Conservation (phyloP, 2,888 invertebrate species). For the Acronicta alni region DNA sequence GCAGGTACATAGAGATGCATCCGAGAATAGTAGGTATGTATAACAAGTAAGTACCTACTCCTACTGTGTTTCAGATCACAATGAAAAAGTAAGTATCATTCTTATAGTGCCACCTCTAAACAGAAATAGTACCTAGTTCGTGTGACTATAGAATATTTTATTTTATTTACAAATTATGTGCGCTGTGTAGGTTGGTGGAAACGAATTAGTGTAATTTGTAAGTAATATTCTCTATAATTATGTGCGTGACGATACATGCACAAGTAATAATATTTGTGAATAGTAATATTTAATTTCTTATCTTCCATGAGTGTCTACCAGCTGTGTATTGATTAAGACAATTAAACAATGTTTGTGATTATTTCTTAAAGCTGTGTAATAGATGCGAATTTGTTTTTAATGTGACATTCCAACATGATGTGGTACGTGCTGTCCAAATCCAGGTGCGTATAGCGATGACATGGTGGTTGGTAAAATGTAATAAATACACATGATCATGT, state of each 20-base stretch:
- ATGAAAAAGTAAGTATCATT: not conserved
- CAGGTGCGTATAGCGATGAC: conserved; percentile 65
- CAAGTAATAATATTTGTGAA: conserved; percentile 5
- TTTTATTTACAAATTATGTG: conserved; percentile 44
- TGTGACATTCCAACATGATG: conserved; percentile 38
- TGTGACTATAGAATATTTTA: not conserved
- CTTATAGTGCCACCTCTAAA: not conserved
- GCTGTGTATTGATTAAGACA: conserved; percentile 29
- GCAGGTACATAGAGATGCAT: too few relatives aligned
- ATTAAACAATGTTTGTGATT: conserved; percentile 9
- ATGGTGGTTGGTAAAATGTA: conserved; percentile 69
- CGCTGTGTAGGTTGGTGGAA: conserved; percentile 34
- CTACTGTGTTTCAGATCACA: not conserved
- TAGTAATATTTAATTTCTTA: not conserved
- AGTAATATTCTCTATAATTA: conserved; percentile 10
- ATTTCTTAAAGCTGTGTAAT: conserved; percentile 4
- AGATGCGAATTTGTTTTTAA: not conserved
- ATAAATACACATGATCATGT: conserved; percentile 13
- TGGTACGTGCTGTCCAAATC: conserved; percentile 61
- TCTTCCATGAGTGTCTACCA: conserved; percentile 25
- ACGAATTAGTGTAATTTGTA: conserved; percentile 2
- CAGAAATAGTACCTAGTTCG: not conserved
- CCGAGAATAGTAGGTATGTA: too few relatives aligned
- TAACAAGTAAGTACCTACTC: too few relatives aligned
- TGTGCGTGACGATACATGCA: not conserved